phyloP scores from a whole-genome alignment of 2,113 vertebrate species.

The Neodon shergylaensis region DNA sequence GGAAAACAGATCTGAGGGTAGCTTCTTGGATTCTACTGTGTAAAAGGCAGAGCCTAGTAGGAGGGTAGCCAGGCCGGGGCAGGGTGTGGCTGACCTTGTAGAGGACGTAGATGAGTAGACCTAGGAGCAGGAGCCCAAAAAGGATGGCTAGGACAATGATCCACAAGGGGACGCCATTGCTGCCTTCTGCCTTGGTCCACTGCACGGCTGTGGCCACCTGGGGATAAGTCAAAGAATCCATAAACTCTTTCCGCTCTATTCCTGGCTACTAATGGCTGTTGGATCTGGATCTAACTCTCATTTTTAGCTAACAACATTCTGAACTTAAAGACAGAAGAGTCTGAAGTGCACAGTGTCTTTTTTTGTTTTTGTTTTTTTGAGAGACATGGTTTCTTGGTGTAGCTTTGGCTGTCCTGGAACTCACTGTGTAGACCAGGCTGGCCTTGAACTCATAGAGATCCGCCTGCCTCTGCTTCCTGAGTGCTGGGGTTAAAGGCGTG shows the following conservation, averaged over 20 bases:
- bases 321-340: not conserved
- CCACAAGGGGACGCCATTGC: constrained; percentile 91
- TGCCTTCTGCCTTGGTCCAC: constrained; percentile 92
- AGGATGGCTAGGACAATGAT: constrained; percentile 94
- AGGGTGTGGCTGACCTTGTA: constrained; percentile 90
- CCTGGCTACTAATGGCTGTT: too few relatives aligned
- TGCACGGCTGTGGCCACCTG: constrained; percentile 91
- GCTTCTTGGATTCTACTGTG: not conserved
- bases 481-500: not conserved
- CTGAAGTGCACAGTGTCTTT: not conserved
- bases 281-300: not conserved
- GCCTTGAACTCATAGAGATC: not conserved
- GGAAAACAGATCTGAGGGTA: not conserved
- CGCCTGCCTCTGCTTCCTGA: not conserved
- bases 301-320: constrained; percentile 8
- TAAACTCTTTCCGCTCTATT: not conserved
- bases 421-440: not conserved
- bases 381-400: not conserved
- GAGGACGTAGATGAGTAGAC: constrained; percentile 93
- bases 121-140: constrained; percentile 92
- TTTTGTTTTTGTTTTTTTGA: not conserved
- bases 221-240: not conserved
- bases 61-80: not conserved
- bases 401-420: not conserved
- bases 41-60: not conserved